Evolutionary conservation across 2,888 invertebrate species (phyloP).

Genomic region (Meloe dianella): DNA sequence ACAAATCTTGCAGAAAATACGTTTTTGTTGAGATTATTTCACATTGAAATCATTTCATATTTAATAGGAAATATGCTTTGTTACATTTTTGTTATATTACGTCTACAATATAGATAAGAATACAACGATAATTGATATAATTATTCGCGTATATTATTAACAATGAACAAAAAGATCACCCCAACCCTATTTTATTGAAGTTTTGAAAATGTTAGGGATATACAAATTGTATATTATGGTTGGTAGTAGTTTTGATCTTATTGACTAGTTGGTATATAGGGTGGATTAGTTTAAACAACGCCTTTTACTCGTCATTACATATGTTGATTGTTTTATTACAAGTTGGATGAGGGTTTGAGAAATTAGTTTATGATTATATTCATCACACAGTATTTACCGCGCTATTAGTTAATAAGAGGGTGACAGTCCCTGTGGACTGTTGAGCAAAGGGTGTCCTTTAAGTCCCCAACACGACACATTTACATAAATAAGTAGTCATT

Average conservation of each 20-base stretch:
- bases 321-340: slow-evolving; percentile 59
- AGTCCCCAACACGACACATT: slow-evolving; percentile 47
- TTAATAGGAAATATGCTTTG: slow-evolving; percentile 56
- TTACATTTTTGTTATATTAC: slow-evolving; percentile 36
- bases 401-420: slow-evolving; percentile 60
- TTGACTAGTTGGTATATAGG: slow-evolving; percentile 14
- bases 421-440: slow-evolving; percentile 48
- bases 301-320: slow-evolving; percentile 44
- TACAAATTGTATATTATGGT: slow-evolving; percentile 1
- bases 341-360: slow-evolving; percentile 49
- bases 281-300: slow-evolving; percentile 52
- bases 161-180: slow-evolving; percentile 5
- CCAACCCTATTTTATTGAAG: slow-evolving; percentile 4
- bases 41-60: slow-evolving; percentile 58
- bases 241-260: slow-evolving; percentile 10
- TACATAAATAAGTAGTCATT: slow-evolving; percentile 53
- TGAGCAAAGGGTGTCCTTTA: slow-evolving; percentile 42
- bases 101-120: slow-evolving; percentile 8
- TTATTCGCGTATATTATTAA: background rate
- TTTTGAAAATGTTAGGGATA: slow-evolving; percentile 5
- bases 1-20: slow-evolving; percentile 61
- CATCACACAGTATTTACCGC: slow-evolving; percentile 61
- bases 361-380: slow-evolving; percentile 61
- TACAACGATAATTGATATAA: slow-evolving; percentile 13
- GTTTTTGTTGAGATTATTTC: slow-evolving; percentile 58